A percentile compares a stretch with the other conserved stretches of the same genome.
These are phyloP conservation scores for Polyergus mexicanus DNA, from an alignment of 1,140 invertebrate species.

Conservation along the genomic window DNA sequence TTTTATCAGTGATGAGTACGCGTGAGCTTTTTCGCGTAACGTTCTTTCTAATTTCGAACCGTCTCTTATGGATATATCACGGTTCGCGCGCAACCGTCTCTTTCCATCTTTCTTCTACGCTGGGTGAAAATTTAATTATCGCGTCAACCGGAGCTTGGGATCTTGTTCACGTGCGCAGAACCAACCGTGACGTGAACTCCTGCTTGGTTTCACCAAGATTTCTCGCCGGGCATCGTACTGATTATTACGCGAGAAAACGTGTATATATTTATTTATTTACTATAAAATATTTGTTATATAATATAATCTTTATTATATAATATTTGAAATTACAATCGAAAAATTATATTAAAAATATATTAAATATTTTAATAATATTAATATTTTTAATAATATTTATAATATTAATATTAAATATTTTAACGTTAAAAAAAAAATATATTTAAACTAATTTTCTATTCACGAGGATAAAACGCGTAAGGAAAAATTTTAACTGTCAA, in stretches of 20 bases:
- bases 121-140: constrained; percentile 79
- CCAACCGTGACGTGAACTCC: constrained; percentile 33
- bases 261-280: no score
- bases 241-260: background rate
- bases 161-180: constrained; percentile 29
- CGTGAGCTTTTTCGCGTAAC: constrained; percentile 36
- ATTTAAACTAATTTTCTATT: background rate
- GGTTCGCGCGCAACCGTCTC: no score
- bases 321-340: background rate
- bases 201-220: constrained; percentile 58
- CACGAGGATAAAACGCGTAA: background rate
- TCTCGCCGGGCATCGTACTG: background rate
- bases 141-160: constrained; percentile 54
- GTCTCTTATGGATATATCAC: constrained; percentile 26
- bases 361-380: no score
- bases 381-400: no score
- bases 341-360: background rate
- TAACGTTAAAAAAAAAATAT: constrained; percentile 1
- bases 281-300: no score
- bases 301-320: no score
- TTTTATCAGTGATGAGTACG: constrained; percentile 17
- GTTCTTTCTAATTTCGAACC: constrained; percentile 39
- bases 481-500: background rate
- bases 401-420: no score
- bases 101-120: constrained; percentile 55